Conservation (phyloP, 2,888 invertebrate species). For the Lasioglossum lativentre region DNA sequence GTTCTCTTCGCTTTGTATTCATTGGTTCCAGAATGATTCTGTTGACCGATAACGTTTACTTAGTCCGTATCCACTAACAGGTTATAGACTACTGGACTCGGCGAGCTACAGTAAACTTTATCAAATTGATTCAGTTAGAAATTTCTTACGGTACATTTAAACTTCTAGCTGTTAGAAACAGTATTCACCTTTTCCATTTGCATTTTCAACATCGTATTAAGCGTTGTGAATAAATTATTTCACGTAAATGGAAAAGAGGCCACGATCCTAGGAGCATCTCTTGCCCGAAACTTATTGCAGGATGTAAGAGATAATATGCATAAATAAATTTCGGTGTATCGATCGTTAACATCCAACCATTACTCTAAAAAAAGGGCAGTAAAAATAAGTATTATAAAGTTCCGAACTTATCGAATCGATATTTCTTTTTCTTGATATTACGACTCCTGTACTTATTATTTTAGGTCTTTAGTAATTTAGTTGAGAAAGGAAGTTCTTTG, state of each 20-base stretch:
- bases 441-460: background rate
- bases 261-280: background rate
- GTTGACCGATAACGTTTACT: slow-evolving; percentile 11
- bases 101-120: background rate
- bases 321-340: background rate
- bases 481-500: background rate
- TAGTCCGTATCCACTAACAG: slow-evolving; percentile 3
- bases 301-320: background rate
- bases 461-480: background rate
- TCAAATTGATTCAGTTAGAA: background rate
- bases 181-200: background rate
- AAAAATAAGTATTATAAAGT: background rate
- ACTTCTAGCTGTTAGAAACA: background rate
- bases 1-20: slow-evolving; percentile 12
- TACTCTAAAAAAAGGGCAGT: background rate
- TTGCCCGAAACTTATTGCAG: background rate
- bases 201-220: background rate
- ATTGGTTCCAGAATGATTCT: slow-evolving; percentile 5
- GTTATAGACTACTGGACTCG: background rate
- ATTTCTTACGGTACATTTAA: background rate
- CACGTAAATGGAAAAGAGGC: background rate
- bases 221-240: background rate
- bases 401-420: background rate
- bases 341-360: background rate
- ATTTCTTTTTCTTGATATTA: background rate